A percentile compares a stretch with the other conserved stretches of the same genome.
Conservation (phyloP, 2,888 invertebrate species). For the Hanleya hanleyi region DNA sequence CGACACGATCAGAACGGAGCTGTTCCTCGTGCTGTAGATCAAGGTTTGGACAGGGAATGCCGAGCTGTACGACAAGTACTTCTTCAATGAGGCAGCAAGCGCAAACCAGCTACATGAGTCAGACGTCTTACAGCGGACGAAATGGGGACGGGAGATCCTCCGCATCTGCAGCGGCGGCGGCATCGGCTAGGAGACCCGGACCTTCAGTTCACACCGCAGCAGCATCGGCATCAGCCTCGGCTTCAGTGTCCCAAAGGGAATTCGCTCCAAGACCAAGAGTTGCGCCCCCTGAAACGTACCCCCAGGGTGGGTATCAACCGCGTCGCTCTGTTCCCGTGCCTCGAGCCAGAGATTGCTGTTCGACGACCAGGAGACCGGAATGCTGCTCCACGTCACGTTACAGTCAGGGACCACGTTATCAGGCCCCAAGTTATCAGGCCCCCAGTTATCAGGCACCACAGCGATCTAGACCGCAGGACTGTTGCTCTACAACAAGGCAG, state of each 20-base stretch:
- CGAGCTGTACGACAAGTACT: constrained; percentile 3
- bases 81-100: too few species aligned
- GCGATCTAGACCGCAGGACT: neutral
- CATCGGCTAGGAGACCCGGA: too few species aligned
- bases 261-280: too few species aligned
- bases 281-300: neutral
- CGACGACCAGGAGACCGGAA: neutral
- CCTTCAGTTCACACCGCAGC: too few species aligned
- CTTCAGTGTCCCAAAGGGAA: neutral
- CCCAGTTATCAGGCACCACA: too few species aligned
- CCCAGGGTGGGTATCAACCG: neutral
- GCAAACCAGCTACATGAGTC: too few species aligned
- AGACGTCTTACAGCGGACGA: too few species aligned
- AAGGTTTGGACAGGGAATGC: neutral
- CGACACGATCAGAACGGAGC: neutral
- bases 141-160: too few species aligned
- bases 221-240: neutral
- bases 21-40: neutral
- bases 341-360: too few species aligned
- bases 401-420: neutral
- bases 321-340: too few species aligned
- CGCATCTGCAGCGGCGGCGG: too few species aligned
- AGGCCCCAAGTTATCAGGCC: neutral
- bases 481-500: neutral
- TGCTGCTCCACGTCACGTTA: neutral